Conservation (phyloP, 2,888 invertebrate species). For the Muschampia plurimacula region DNA sequence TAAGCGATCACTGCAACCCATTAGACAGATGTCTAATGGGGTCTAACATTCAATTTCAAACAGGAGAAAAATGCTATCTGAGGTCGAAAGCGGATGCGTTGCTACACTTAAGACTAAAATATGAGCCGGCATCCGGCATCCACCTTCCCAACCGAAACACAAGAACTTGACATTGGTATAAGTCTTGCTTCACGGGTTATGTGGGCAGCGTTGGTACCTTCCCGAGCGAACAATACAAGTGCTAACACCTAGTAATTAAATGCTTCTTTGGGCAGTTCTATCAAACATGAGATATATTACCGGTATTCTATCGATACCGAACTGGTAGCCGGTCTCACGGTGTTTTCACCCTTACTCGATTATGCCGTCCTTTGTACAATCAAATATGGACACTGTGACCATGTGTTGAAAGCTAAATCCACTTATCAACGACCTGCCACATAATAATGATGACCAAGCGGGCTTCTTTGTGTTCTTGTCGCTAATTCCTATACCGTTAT, state of each 20-base stretch:
- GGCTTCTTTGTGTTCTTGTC: slow-evolving; percentile 59
- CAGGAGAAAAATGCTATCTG: too few relatives aligned
- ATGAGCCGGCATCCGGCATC: too few relatives aligned
- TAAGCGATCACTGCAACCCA: too few relatives aligned
- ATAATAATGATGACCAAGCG: slow-evolving; percentile 59
- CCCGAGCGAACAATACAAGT: too few relatives aligned
- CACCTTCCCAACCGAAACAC: too few relatives aligned
- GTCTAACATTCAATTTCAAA: too few relatives aligned
- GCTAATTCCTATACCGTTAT: slow-evolving; percentile 71
- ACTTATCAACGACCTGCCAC: slow-evolving; percentile 38
- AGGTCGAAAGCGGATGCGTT: too few relatives aligned
- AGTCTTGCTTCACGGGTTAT: too few relatives aligned
- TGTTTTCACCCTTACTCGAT: slow-evolving; percentile 27
- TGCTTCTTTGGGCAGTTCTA: background rate
- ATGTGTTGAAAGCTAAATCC: slow-evolving; percentile 45
- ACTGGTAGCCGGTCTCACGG: slow-evolving; percentile 34
- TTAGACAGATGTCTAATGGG: too few relatives aligned
- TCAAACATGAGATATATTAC: background rate
- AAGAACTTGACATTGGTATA: too few relatives aligned
- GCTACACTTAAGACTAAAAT: too few relatives aligned
- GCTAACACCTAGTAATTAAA: background rate
- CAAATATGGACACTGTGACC: slow-evolving; percentile 55
- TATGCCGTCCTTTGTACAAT: slow-evolving; percentile 40
- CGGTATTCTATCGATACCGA: slow-evolving; percentile 17
- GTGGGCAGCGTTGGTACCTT: too few relatives aligned